Base-by-base conservation (phyloP, 2,113 vertebrate genomes). In the Megaleporinus macrocephalus region DNA sequence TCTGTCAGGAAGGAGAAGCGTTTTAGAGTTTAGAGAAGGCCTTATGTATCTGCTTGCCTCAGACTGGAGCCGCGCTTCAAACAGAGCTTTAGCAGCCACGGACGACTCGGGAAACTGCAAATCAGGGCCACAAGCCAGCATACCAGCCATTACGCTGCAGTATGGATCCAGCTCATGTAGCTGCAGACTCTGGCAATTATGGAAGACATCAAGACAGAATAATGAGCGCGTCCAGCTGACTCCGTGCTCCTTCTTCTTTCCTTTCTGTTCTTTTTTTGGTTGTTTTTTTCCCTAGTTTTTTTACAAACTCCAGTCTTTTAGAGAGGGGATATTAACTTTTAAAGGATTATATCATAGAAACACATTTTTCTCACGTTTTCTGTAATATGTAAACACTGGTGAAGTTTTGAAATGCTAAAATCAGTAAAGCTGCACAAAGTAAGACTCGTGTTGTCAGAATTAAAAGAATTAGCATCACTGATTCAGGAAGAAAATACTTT, bases 1-100 rank as follows among this genome's bases (percentile, higher is more conserved):
- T 72, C 74, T 72, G 74, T 83, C 41, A 78, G 68, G 69, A 68
- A 51, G 70, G 74, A 78, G 65, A 83, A 69, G 62, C 36, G 22
- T 76, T 71, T 76, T 57, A 76, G 51, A 82, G 27, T 71, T 76
- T 57, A 76, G 51, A 76, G 27, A 80, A 22, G 15, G 51, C 51
- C 33, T 44, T 78, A 68, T 55, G 71, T 82, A 71, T 77, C 53
- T 71, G 18, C 55, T 62, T 41, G 29, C 51, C 49, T 77, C 65
- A 77, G 65, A 70, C 51, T 13, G 14, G 44, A 12, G 44, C 49
- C n/a, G 49, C 24, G 66, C 61, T 75, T 81, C 49, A 75, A 63
- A 81, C 72, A 20, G 65, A 53, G 61, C 24, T 36, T 76, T 26
- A 33, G 72, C 41, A 51, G 65, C 0, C 55, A 62, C 20, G 36